Base-by-base conservation (phyloP, 2,113 vertebrate genomes). In the Murina feae region DNA sequence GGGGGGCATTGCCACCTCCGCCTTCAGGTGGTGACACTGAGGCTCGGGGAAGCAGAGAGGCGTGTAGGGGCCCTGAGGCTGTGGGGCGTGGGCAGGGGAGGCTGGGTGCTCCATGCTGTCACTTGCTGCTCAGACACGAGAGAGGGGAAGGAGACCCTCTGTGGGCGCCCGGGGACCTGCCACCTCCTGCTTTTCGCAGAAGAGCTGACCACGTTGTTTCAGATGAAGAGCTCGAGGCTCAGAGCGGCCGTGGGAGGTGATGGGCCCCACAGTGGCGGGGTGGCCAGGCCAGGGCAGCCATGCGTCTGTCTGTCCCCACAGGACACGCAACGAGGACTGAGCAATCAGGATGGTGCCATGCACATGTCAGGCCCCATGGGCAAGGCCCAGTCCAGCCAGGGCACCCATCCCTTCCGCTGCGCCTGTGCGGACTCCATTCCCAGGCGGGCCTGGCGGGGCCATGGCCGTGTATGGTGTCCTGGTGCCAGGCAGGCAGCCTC, bases 211-310 rank as follows among this genome's bases (percentile, higher is more conserved):
- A 5, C 17, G 1, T 28, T 39, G 7, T 80, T 74, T 30, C 72
- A 68, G 60, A 49, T 2, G 14, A 58, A 71, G n/a, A 85, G 11
- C 72, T n/a, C 0, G 1, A 17, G 69, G 71, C 39, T 72, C 47
- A 16, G 65, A 39, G 14, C 44, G 65, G 35, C 71, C 21, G 9
- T 5, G 1, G 65, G 49, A 58, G 25, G 53, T 23, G n/a, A 32
- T 0, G 2, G 51, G 20, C n/a, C 17, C 82, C 60, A 32, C 28
- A 42, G 65, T 2, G 0, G 0, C 1, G 2, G 37, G 82, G 75
- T 28, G 14, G 23, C 30, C 9, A 6, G 32, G 23, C 42, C 65
- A 42, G 39, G 25, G 37, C 25, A n/a, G 55, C 60, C 23, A 6
- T 1, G 5, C n/a, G n/a, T 47, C 20, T 17, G 10, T 89, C 37